Evolutionary conservation across 2,797 vertebrate genomes (phyloP).

Genomic region (Sandelia bainsii): DNA sequence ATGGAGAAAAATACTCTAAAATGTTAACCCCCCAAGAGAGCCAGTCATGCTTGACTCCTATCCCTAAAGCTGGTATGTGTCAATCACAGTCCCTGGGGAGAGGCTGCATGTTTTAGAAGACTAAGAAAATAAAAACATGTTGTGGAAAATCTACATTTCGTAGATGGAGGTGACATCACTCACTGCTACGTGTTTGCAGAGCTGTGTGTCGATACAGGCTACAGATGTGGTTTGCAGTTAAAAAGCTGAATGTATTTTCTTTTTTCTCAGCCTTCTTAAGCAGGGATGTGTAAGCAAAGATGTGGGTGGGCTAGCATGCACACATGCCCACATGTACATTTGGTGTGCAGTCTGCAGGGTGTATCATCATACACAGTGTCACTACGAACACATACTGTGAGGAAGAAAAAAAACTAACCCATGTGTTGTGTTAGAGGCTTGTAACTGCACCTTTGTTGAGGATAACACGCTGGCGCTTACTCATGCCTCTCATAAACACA

Average conservation of each 20-base stretch:
- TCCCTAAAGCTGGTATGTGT: slow-evolving; percentile 78
- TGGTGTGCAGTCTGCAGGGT: slow-evolving; percentile 67
- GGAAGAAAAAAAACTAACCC: slow-evolving; percentile 54
- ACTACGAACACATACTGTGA: slow-evolving; percentile 59
- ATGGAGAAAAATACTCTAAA: slow-evolving; percentile 72
- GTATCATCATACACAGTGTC: slow-evolving; percentile 67
- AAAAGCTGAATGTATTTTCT: slow-evolving; percentile 50
- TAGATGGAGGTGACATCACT: slow-evolving; percentile 73
- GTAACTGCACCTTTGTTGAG: slow-evolving; percentile 58
- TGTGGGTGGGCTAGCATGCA: slow-evolving; percentile 71
- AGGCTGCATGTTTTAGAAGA: slow-evolving; percentile 69
- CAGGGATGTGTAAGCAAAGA: slow-evolving; percentile 44
- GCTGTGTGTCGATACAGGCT: slow-evolving; percentile 51
- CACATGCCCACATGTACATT: slow-evolving; percentile 63
- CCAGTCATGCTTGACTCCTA: slow-evolving; percentile 77
- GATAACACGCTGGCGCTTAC: slow-evolving; percentile 50
- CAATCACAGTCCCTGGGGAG: slow-evolving; percentile 78
- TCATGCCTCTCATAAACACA: slow-evolving; percentile 35
- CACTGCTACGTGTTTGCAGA: slow-evolving; percentile 71
- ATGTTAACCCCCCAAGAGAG: slow-evolving; percentile 68
- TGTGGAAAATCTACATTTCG: slow-evolving; percentile 79
- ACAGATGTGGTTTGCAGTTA: slow-evolving; percentile 74
- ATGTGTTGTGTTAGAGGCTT: slow-evolving; percentile 62
- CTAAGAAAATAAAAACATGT: slow-evolving; percentile 77
- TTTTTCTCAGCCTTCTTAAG: slow-evolving; percentile 45